Percentiles rank a stretch among this genome's conserved stretches.
These are phyloP conservation scores for Hephaestus fuliginosus DNA, from an alignment of 2,797 vertebrate species.

Conservation along the genomic window DNA sequence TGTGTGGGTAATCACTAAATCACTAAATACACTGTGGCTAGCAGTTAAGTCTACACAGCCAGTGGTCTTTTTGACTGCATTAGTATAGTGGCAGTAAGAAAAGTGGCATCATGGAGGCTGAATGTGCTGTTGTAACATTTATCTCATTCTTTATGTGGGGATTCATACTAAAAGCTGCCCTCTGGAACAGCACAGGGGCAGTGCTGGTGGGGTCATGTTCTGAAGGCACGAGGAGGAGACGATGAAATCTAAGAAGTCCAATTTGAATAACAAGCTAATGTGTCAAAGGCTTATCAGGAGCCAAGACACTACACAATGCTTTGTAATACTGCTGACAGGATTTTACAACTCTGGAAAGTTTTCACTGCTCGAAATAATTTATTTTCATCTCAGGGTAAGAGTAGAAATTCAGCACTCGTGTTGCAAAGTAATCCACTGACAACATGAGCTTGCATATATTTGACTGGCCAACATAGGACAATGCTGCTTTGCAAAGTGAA, in stretches of 20 bases:
- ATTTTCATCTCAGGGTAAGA: neutral
- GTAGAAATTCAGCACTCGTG: neutral
- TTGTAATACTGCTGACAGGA: neutral
- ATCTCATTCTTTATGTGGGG: neutral
- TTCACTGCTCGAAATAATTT: neutral
- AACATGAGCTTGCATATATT: neutral
- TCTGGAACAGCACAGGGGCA: too few species aligned
- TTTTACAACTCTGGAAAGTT: constrained; percentile 4
- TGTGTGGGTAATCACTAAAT: neutral
- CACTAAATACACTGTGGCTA: too few species aligned
- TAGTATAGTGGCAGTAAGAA: neutral
- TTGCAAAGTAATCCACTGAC: too few species aligned
- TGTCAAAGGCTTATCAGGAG: too few species aligned
- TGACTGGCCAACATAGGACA: neutral
- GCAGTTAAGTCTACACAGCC: too few species aligned
- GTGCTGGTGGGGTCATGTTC: too few species aligned
- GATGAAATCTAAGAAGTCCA: too few species aligned
- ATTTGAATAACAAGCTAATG: too few species aligned
- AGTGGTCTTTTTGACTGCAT: neutral
- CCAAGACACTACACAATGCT: too few species aligned
- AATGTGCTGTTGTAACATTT: neutral
- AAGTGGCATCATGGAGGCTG: neutral
- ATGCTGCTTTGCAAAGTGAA: neutral
- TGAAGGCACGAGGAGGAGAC: too few species aligned
- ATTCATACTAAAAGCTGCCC: neutral